A percentile compares a stretch with the other conserved stretches of the same genome.
phyloP scores from a whole-genome alignment of 2,888 invertebrate genomes.

The Meandrusa payeni region DNA sequence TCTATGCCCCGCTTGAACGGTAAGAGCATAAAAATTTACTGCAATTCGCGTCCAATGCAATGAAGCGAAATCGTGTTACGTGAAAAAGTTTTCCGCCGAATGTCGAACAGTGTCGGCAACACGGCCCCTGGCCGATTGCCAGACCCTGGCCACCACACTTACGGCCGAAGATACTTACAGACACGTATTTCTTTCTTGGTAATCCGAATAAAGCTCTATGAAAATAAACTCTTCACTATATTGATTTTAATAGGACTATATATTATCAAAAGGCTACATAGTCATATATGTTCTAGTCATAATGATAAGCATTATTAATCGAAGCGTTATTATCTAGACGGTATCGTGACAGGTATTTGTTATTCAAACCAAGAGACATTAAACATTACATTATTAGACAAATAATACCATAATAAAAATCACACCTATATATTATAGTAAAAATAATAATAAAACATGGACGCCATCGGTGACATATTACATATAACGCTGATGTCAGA shows the following conservation, averaged over 20 bases:
- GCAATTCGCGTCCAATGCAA: slow-evolving; percentile 14
- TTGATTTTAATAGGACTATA: slow-evolving; percentile 19
- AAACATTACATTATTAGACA: too few relatives aligned
- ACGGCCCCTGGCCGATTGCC: slow-evolving; percentile 44
- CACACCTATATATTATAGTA: too few relatives aligned
- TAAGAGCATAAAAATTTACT: slow-evolving; percentile 28
- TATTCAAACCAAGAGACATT: too few relatives aligned
- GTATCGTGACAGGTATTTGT: slow-evolving; percentile 5
- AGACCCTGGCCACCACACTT: slow-evolving; percentile 33
- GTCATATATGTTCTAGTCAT: background rate
- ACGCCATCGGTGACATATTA: too few relatives aligned
- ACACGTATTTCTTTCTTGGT: slow-evolving; percentile 42
- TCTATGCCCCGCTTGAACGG: slow-evolving; percentile 8
- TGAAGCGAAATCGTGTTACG: slow-evolving; percentile 22
- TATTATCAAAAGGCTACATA: too few relatives aligned
- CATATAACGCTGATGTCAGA: too few relatives aligned
- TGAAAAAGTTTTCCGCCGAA: slow-evolving; percentile 33
- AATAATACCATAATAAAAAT: too few relatives aligned
- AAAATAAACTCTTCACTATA: slow-evolving; percentile 33
- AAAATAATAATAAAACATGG: too few relatives aligned
- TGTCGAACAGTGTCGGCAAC: slow-evolving; percentile 27
- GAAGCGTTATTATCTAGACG: slow-evolving; percentile 1
- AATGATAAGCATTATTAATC: slow-evolving; percentile 1
- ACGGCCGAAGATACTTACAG: slow-evolving; percentile 40
- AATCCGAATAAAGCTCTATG: slow-evolving; percentile 33